Conservation (phyloP, 2,888 invertebrate genomes). For the Tetranychus piercei region DNA sequence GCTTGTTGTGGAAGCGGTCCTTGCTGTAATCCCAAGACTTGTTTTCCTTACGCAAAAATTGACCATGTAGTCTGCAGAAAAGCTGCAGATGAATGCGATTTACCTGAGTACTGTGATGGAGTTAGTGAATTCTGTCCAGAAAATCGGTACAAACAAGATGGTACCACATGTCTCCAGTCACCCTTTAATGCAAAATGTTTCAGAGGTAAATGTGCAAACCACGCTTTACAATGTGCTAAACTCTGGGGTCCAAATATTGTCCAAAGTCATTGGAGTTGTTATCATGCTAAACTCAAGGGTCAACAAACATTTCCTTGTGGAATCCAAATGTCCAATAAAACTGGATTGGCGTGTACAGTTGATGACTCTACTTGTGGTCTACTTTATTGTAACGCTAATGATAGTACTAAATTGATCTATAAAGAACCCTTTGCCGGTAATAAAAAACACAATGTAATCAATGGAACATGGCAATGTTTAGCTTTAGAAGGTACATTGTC, state of each 20-base stretch:
- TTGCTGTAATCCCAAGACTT: slow-evolving; percentile 60
- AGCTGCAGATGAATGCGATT: slow-evolving; percentile 71
- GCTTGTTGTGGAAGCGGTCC: slow-evolving; percentile 89
- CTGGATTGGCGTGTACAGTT: slow-evolving; percentile 53
- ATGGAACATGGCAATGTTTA: slow-evolving; percentile 69
- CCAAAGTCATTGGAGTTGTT: slow-evolving; percentile 61
- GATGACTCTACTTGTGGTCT: slow-evolving; percentile 70
- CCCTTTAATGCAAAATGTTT: slow-evolving; percentile 54
- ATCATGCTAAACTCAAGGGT: slow-evolving; percentile 58
- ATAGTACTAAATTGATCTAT: slow-evolving; percentile 81
- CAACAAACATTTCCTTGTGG: slow-evolving; percentile 79
- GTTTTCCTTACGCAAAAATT: slow-evolving; percentile 36
- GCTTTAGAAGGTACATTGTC: not conserved
- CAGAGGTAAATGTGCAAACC: slow-evolving; percentile 66
- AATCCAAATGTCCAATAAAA: slow-evolving; percentile 48
- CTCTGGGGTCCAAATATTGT: slow-evolving; percentile 83
- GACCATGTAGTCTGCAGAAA: slow-evolving; percentile 45
- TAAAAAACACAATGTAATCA: slow-evolving; percentile 40
- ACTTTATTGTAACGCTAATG: slow-evolving; percentile 68
- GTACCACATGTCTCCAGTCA: slow-evolving; percentile 46
- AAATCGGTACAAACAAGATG: slow-evolving; percentile 75
- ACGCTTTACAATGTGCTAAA: slow-evolving; percentile 71
- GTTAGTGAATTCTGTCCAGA: slow-evolving; percentile 76
- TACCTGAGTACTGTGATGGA: slow-evolving; percentile 88
- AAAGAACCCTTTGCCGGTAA: slow-evolving; percentile 35